phyloP scores from a whole-genome alignment of 2,888 invertebrate genomes.

The Luperina testacea region DNA sequence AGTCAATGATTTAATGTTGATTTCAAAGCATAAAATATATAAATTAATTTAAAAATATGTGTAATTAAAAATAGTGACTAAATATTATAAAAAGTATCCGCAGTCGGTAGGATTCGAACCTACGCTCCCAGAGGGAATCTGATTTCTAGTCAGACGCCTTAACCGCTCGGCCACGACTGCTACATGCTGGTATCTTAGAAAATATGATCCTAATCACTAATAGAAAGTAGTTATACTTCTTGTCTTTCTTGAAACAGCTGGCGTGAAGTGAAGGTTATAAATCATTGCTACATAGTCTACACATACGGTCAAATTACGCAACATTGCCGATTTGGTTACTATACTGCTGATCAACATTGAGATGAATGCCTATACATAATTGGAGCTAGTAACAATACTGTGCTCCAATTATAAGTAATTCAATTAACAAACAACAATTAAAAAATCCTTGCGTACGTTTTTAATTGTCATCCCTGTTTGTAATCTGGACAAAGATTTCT shows the following conservation, averaged over 20 bases:
- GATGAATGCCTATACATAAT: neutral
- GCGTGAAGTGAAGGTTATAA: constrained; percentile 16
- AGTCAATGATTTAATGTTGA: neutral
- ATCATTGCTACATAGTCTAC: neutral
- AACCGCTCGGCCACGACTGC: constrained; percentile 97
- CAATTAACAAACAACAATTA: neutral
- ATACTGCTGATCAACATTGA: neutral
- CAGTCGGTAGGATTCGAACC: constrained; percentile 97
- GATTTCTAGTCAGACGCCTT: constrained; percentile 97
- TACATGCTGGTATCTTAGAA: constrained; percentile 73
- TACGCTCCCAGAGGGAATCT: constrained; percentile 97
- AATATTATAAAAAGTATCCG: constrained; percentile 81
- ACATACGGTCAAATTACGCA: neutral
- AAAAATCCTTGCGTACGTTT: neutral
- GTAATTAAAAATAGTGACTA: neutral
- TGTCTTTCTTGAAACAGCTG: constrained; percentile 9
- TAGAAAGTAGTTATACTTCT: constrained; percentile 12
- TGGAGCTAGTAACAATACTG: neutral
- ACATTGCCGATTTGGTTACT: neutral
- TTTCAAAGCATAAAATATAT: neutral
- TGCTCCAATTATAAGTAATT: neutral
- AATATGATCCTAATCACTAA: neutral
- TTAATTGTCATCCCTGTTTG: too few relatives aligned
- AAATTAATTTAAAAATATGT: neutral
- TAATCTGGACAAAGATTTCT: neutral